Evolutionary conservation across 1,140 invertebrate species (phyloP).

Genomic region (Leptonema lineaticorne): DNA sequence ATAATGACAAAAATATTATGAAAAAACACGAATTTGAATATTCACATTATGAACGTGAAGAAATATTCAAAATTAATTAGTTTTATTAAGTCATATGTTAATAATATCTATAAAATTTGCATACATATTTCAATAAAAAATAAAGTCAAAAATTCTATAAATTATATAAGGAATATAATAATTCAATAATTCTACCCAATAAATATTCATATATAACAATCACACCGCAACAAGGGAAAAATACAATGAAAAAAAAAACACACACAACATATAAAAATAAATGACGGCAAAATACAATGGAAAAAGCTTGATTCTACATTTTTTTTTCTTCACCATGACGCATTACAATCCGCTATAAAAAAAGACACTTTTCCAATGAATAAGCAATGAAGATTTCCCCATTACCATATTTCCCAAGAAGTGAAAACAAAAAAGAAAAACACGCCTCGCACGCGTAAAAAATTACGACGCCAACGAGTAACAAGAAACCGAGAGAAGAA

Average conservation of each 20-base stretch:
- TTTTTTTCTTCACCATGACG: conserved; percentile 18
- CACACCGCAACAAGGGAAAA: not conserved
- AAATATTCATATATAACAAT: not conserved
- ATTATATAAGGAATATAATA: not conserved
- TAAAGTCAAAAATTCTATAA: not conserved
- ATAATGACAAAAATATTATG: no score
- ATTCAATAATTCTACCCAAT: not conserved
- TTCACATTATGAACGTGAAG: no score
- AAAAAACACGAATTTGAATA: no score
- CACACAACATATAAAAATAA: no score
- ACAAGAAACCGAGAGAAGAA: no score
- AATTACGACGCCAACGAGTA: conserved; percentile 8
- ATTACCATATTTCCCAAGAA: conserved; percentile 38
- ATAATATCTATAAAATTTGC: no score
- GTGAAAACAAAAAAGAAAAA: no score
- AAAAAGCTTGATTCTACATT: conserved; percentile 9
- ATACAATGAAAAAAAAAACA: not conserved
- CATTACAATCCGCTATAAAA: conserved; percentile 23
- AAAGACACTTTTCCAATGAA: conserved; percentile 40
- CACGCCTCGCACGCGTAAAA: conserved; percentile 4
- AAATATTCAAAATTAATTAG: no score
- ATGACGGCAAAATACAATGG: no score
- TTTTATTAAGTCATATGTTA: no score
- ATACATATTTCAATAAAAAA: no score
- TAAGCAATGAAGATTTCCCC: conserved; percentile 40